phyloP scores from a whole-genome alignment of 2,888 invertebrate genomes.

The Itoplectis maculator region DNA sequence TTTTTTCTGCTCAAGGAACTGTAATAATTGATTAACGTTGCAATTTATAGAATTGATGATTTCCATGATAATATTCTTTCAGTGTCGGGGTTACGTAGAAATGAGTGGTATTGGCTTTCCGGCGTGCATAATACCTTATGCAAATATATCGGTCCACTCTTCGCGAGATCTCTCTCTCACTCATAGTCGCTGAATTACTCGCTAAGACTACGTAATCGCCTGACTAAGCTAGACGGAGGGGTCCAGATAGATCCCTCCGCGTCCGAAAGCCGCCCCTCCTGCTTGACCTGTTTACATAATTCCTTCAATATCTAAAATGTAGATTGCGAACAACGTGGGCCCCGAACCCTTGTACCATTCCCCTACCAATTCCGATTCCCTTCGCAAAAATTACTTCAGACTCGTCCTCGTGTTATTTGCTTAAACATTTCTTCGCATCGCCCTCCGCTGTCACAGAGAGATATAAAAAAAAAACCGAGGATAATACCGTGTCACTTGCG shows the following conservation, averaged over 20 bases:
- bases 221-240: neutral
- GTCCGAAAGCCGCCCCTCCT: neutral
- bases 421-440: neutral
- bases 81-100: neutral
- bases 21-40: too few species aligned
- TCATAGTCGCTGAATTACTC: neutral
- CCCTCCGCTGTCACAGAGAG: neutral
- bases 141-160: conserved; percentile 14
- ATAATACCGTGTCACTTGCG: neutral
- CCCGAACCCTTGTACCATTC: neutral
- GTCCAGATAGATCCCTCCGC: neutral
- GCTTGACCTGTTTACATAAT: conserved; percentile 11
- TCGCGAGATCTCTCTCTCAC: conserved; percentile 2
- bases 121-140: neutral
- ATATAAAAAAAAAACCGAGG: too few species aligned
- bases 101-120: neutral
- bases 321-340: conserved; percentile 8
- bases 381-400: neutral
- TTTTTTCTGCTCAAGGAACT: too few species aligned
- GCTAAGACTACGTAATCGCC: conserved; percentile 9
- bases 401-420: neutral
- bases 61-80: neutral
- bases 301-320: neutral
- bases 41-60: too few species aligned
- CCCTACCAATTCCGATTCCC: too few species aligned